Conservation (phyloP, 2,797 vertebrate genomes). For the Chiroxiphia lanceolata region DNA sequence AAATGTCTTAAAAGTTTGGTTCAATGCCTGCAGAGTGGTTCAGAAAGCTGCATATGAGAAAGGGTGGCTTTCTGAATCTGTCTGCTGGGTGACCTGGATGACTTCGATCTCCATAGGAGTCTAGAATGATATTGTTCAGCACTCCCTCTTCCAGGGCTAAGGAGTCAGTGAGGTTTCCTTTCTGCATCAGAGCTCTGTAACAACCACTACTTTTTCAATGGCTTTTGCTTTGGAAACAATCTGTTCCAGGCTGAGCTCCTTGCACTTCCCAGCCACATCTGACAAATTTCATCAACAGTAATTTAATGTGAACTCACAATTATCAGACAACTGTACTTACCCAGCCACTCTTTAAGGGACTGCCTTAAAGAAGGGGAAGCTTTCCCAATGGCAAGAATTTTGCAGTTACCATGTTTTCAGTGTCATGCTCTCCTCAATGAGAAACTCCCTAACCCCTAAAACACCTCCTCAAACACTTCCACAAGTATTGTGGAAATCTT, state of each 20-base stretch:
- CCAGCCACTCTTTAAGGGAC: neutral
- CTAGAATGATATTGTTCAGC: neutral
- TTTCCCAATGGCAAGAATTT: neutral
- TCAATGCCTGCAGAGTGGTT: neutral
- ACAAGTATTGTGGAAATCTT: neutral
- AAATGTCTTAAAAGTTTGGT: neutral
- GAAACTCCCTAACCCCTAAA: neutral
- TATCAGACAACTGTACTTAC: neutral
- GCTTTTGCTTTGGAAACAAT: neutral
- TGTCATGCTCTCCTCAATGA: neutral
- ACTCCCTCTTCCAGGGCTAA: neutral
- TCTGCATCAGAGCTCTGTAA: neutral
- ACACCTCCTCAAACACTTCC: neutral
- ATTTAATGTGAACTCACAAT: neutral
- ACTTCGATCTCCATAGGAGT: neutral
- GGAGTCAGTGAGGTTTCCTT: neutral
- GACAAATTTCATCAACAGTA: neutral
- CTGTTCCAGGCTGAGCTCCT: neutral
- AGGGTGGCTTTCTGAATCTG: neutral
- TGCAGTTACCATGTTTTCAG: neutral
- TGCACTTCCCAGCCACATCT: neutral
- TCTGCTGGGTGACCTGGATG: too few relatives aligned
- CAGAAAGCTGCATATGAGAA: neutral
- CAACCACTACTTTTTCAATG: neutral
- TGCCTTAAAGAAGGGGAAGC: neutral